Conservation (phyloP, 1,140 invertebrate species). For the Tigriopus japonicus region DNA sequence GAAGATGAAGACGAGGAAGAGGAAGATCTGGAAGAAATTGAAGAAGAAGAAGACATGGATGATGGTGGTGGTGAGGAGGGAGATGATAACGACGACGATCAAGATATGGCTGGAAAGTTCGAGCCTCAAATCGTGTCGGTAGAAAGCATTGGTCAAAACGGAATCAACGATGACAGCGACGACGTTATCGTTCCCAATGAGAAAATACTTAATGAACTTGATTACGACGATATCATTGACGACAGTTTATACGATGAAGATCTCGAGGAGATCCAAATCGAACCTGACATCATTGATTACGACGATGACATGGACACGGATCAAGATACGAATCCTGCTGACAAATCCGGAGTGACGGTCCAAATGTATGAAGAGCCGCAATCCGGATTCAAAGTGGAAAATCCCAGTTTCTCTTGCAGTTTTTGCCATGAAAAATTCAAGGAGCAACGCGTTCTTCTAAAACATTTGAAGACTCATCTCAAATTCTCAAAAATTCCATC, state of each 20-base stretch:
- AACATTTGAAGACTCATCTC: conserved; percentile 2
- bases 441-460: not conserved
- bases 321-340: not conserved
- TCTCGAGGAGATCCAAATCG: conserved; percentile 7
- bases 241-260: not conserved
- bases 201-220: not conserved
- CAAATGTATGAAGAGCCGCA: not conserved
- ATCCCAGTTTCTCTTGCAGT: not conserved
- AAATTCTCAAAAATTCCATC: not conserved
- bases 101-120: not conserved
- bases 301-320: not conserved
- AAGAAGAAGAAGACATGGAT: not conserved
- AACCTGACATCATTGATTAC: conserved; percentile 9
- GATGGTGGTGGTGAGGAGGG: not conserved
- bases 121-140: conserved; percentile 11
- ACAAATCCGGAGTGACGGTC: not conserved
- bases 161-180: not conserved
- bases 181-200: not conserved
- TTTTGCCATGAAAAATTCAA: conserved; percentile 1
- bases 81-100: not conserved
- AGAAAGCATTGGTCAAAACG: not conserved
- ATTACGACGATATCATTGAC: not conserved
- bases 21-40: not conserved
- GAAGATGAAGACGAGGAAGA: not conserved
- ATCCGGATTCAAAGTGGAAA: not conserved